Evolutionary conservation across 2,797 vertebrate genomes (phyloP).

Genomic region (Loris lydekkerianus): DNA sequence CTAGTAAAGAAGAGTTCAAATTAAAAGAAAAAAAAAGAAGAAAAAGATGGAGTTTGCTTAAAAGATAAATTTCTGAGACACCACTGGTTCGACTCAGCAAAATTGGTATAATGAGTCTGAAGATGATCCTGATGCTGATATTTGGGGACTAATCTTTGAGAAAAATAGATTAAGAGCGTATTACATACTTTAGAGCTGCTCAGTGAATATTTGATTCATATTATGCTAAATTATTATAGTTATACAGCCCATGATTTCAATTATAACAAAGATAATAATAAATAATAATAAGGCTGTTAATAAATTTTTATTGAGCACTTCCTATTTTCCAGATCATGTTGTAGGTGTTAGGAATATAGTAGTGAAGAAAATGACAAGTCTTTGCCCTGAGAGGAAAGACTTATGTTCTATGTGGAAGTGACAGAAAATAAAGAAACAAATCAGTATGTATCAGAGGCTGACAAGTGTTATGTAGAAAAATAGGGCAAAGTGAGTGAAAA

Average conservation of each 20-base stretch:
- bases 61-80: neutral
- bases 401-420: neutral
- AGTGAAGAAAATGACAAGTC: neutral
- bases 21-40: conserved; percentile 22
- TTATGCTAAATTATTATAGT: neutral
- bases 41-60: neutral
- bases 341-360: neutral
- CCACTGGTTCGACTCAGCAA: neutral
- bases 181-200: neutral
- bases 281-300: neutral
- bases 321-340: neutral
- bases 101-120: neutral
- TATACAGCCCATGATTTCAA: neutral
- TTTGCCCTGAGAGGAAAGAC: neutral
- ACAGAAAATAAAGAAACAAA: neutral
- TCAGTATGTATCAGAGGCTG: neutral
- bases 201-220: neutral
- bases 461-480: neutral
- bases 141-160: neutral
- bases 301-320: neutral
- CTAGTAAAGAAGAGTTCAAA: neutral
- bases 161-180: neutral
- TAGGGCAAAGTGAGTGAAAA: neutral
- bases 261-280: neutral
- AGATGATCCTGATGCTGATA: neutral